phyloP scores from a whole-genome alignment of 1,140 invertebrate species.

The Bombus breviceps region DNA sequence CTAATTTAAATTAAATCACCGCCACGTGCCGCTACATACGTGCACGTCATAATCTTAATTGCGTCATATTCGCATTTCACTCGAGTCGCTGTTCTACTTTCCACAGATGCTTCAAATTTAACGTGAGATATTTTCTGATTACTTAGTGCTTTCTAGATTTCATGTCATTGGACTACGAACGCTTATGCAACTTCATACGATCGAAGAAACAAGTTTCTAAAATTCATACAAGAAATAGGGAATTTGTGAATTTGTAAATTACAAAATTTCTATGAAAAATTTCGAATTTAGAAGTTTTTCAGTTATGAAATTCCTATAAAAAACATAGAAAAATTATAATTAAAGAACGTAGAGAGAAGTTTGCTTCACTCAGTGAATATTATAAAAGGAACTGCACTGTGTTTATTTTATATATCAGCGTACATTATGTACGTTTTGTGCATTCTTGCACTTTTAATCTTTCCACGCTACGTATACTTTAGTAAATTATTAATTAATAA shows the following conservation, averaged over 20 bases:
- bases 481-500: too few species aligned
- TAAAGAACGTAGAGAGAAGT: too few species aligned
- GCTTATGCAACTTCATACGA: neutral
- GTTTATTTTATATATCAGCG: too few species aligned
- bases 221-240: too few species aligned
- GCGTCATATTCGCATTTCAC: neutral
- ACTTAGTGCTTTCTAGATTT: neutral
- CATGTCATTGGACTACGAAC: neutral
- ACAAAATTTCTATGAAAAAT: too few species aligned
- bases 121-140: neutral
- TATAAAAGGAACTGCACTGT: too few species aligned
- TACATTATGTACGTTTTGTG: too few species aligned
- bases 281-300: neutral
- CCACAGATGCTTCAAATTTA: neutral
- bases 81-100: neutral
- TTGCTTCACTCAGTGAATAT: too few species aligned
- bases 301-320: neutral
- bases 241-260: neutral
- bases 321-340: too few species aligned
- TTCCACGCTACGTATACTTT: too few species aligned
- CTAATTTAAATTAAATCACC: slow-evolving; percentile 19
- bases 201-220: neutral
- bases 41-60: slow-evolving; percentile 5
- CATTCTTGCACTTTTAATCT: too few species aligned
- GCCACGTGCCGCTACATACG: neutral